A percentile compares a stretch with the other conserved stretches of the same genome.
phyloP scores from a whole-genome alignment of 2,888 invertebrate species.

The Drosophila atripex region DNA sequence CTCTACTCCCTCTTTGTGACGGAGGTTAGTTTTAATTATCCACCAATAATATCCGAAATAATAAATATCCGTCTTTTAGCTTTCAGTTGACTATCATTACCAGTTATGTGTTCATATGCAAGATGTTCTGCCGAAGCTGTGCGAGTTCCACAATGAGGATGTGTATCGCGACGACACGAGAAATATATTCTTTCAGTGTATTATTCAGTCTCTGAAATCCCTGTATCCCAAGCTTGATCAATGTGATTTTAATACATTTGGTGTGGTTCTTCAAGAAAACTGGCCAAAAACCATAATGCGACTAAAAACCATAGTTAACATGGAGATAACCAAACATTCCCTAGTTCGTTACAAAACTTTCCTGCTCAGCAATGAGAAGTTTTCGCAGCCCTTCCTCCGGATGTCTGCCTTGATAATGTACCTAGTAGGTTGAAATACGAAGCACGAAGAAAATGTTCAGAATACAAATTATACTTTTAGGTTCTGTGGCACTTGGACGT shows the following conservation, averaged over 20 bases:
- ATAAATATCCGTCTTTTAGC: slow-evolving; percentile 45
- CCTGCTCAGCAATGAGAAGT: slow-evolving; percentile 59
- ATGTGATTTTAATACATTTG: slow-evolving; percentile 67
- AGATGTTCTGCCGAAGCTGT: slow-evolving; percentile 72
- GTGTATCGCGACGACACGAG: slow-evolving; percentile 73
- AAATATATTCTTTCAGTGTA: slow-evolving; percentile 68
- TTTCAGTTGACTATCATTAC: slow-evolving; percentile 78
- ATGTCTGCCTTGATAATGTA: slow-evolving; percentile 75
- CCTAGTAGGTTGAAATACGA: slow-evolving; percentile 63
- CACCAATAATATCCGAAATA: too few relatives aligned
- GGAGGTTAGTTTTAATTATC: slow-evolving; percentile 58
- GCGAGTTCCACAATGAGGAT: slow-evolving; percentile 71
- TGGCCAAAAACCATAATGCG: slow-evolving; percentile 76
- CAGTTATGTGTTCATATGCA: slow-evolving; percentile 71
- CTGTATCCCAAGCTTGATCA: slow-evolving; percentile 76
- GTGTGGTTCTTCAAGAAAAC: slow-evolving; percentile 55
- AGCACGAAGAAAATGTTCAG: neutral
- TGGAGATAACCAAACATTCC: slow-evolving; percentile 75
- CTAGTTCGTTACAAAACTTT: slow-evolving; percentile 54
- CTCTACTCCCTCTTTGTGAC: slow-evolving; percentile 70
- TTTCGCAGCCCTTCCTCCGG: slow-evolving; percentile 66
- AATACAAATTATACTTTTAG: slow-evolving; percentile 41
- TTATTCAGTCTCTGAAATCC: slow-evolving; percentile 64
- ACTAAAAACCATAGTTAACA: slow-evolving; percentile 71
- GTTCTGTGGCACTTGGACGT: slow-evolving; percentile 67